Base-by-base conservation (phyloP, 2,113 vertebrate species). In the Chrysemys picta region DNA sequence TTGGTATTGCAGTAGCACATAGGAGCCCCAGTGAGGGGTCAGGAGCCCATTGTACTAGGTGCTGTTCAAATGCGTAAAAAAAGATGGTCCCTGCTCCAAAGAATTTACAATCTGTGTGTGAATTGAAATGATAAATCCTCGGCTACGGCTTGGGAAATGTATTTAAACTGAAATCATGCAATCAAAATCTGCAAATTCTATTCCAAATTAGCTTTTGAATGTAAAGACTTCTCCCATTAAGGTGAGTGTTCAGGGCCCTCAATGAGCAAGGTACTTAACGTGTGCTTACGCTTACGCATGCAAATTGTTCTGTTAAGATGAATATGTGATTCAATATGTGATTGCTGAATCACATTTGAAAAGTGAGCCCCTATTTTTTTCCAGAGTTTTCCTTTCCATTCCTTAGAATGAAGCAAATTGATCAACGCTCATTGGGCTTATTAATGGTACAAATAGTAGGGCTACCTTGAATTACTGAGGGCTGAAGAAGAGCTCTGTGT, bases 361-460 rank as follows among this genome's bases (percentile, higher is more conserved):
- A 91, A 49, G 78, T 89, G 69, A 95, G 49, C 69, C 56, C 56
- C 89, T 88, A 8, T 80, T 94, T 83, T 88, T 65, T 91, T 75
- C 45, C 80, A 75, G 83, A 84, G 86, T 91, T 86, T 93, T 88
- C 76, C 82, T 89, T 75, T 87, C 75, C 5, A 5, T 7, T 47
- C 75, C 10, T 54, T 82, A 54, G 87, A 50, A 81, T 38, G 84
- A 95, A 95, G 86, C 52, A 69, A 95, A 94, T 83, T 93, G 89
- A 91, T 95, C 22, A 21, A 94, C 72, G 69, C 83, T 75, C 94
- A 95, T 96, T 96, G 96, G 93, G 96, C 50, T 85, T 88, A 91
- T 89, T 93, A 96, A 91, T 79, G 85, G 84, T 50, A 90, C 85
- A 95, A 57, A 88, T 65, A 65, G 38, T 84, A 49, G 31, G 57